Base-by-base conservation (phyloP, 2,888 invertebrate species). In the Phoronis australis region DNA sequence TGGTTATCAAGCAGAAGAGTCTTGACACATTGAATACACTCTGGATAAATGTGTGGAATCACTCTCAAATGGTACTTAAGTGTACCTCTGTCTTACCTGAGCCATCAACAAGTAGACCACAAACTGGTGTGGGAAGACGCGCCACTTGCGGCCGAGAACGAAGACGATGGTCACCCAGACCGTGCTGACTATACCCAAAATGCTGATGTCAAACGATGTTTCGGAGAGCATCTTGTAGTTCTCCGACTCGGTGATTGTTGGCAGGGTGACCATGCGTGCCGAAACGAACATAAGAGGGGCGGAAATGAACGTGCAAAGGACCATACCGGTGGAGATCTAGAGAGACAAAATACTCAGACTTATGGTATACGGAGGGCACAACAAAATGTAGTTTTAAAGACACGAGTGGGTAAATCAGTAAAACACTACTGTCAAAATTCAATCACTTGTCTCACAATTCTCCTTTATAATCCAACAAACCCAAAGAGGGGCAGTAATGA, bases 241-340 rank as follows among this genome's bases (percentile, higher is more conserved):
- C 24, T 81, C 73, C 0, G 87, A 85, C 58, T 80, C 80, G 43
- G 83, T 75, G 60, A 86, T 85, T 43, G 87, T 86, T 6, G 68
- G 61, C 4, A 71, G 55, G 0, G 88, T 86, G 60, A 94, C 89
- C 83, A 95, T 87, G 81, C 91, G 89, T 1, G 94, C 92, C 0
- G 95, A 94, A 51, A 94, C 84, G 73, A 92, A 94, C 89, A 95
- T 94, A 62, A 95, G 81, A 0, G 95, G 95, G 0, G 91, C 95
- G 15, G 94, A 93, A 22, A 95, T 80, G 69, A 95, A 91, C 0
- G 95, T 96, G 64, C 93, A 91, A 1, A 90, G 87, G 3, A 95
- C 94, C 90, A 95, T 90, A 25, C 91, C 88, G 47, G 88, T 90
- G 0, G 94, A 93, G 76, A 94, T 86, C 87, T 91, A 72, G 43